Evolutionary conservation across 2,888 invertebrate species (phyloP), one percentile per base, ranked within the genome.

Genomic region (Timema cristinae): DNA sequence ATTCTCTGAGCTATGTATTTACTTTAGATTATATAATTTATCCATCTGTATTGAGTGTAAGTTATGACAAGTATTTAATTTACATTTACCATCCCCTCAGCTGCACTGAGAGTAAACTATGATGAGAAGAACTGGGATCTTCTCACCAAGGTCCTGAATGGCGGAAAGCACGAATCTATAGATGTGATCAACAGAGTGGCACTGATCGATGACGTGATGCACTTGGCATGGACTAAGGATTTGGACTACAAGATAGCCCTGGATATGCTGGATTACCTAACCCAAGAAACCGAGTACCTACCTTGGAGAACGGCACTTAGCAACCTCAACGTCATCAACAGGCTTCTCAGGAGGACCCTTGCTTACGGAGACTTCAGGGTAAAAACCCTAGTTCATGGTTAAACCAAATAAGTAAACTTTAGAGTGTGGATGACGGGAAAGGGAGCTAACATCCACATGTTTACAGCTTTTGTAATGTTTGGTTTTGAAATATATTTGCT

Each of bases 101-200:
- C 32, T 32, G 32, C 32, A 32, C 1, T 32, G 32, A 88, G 91
- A 74, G 89, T 93, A 59, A 92, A 91, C 82, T 94, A 94, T 80
- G 93, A 93, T 79, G 79, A 82, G 5, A 83, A 85, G 70, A 93
- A 93, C 81, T 93, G 93, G 93, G 82, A 86, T 54, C 82, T 91
- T 69, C 81, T 94, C 10, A 81, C 82, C 6, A 77, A 83, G 4
- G 84, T 88, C 0, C 81, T 93, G 68, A 85, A 87, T 75, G 85
- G 86, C 51, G 81, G 83, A 0, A 83, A 85, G 8, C 87, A 82
- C 75, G 72, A 80, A 0, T 78, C 78, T 16, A 88, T 96, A 67
- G 88, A 91, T n/a, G 82, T 85, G 5, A 83, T 91, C 71, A 94
- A 92, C 77, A 84, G 95, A 56, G 94, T 93, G 0, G 93, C 94